Evolutionary conservation across 2,797 vertebrate genomes (phyloP).

Genomic region (Chaenodraco wilsoni): DNA sequence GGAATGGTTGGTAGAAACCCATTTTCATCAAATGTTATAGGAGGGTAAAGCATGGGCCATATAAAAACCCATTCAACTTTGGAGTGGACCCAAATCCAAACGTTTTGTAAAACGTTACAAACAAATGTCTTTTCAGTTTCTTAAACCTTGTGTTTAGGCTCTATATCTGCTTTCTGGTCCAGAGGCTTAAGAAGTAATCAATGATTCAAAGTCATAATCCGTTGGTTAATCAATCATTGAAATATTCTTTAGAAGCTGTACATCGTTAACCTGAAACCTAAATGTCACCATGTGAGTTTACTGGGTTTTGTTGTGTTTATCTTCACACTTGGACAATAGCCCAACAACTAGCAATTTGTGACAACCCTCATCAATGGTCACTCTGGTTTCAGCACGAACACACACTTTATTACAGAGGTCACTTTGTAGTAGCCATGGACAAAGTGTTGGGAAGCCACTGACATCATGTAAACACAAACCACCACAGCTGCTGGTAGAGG

Average conservation of each 20-base stretch:
- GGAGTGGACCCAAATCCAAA: too few species aligned
- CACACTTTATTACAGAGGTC: conserved; percentile 47
- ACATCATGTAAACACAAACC: conserved; percentile 69
- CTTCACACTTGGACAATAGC: conserved; percentile 4
- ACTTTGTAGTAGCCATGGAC: conserved; percentile 40
- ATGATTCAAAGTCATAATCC: background rate
- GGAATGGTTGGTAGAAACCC: background rate
- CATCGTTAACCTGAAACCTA: background rate
- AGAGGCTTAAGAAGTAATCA: background rate
- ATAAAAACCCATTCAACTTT: too few species aligned
- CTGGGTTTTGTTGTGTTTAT: conserved; percentile 9
- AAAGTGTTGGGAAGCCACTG: conserved; percentile 70
- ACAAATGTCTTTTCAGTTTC: too few species aligned
- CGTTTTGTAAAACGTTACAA: too few species aligned
- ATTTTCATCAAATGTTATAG: too few species aligned
- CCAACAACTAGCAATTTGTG: conserved; percentile 23
- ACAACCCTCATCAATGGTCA: conserved; percentile 35
- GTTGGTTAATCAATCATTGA: background rate
- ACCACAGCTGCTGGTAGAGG: conserved; percentile 38
- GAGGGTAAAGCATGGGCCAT: too few species aligned
- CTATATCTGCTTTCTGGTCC: too few species aligned
- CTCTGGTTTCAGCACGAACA: conserved; percentile 25
- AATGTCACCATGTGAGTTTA: conserved; percentile 9
- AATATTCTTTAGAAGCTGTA: background rate
- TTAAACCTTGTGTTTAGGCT: too few species aligned